These are phyloP conservation scores for Gnatocerus cornutus DNA, from an alignment of 2,888 invertebrate species.

Conservation along the genomic window DNA sequence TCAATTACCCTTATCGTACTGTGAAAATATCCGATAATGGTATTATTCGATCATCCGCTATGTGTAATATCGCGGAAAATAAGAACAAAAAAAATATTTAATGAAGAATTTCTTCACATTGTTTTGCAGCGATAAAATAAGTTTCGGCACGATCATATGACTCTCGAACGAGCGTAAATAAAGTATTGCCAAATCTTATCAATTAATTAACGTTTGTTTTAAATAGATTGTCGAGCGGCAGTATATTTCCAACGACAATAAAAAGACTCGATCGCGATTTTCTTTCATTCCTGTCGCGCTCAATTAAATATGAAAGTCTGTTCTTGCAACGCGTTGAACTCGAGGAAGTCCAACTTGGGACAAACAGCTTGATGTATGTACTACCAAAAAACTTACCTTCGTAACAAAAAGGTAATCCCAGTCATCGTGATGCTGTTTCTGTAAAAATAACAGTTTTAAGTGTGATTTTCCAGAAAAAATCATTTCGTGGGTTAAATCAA, in stretches of 20 bases:
- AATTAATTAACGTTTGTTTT: not conserved
- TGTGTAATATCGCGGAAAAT: not conserved
- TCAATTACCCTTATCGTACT: conserved; percentile 1
- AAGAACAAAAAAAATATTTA: not conserved
- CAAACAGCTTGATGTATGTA: no score
- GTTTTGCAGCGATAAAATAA: conserved; percentile 2
- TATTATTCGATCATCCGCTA: not conserved
- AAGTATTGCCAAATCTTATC: conserved; percentile 30
- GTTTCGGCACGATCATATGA: conserved; percentile 17
- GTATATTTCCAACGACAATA: not conserved
- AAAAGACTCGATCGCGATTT: not conserved
- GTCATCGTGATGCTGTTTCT: conserved; percentile 16
- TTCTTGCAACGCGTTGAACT: not conserved
- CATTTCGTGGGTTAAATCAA: not conserved
- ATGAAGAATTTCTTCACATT: not conserved
- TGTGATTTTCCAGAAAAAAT: not conserved
- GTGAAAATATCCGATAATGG: not conserved
- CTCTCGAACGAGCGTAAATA: conserved; percentile 15
- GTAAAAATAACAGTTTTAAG: not conserved
- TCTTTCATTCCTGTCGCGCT: not conserved
- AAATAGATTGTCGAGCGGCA: no score
- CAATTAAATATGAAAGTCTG: not conserved
- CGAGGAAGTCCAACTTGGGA: not conserved
- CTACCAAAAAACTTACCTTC: conserved; percentile 35
- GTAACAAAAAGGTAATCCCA: conserved; percentile 26